Base-by-base conservation (phyloP, 2,888 invertebrate genomes). In the Biston stratarius region DNA sequence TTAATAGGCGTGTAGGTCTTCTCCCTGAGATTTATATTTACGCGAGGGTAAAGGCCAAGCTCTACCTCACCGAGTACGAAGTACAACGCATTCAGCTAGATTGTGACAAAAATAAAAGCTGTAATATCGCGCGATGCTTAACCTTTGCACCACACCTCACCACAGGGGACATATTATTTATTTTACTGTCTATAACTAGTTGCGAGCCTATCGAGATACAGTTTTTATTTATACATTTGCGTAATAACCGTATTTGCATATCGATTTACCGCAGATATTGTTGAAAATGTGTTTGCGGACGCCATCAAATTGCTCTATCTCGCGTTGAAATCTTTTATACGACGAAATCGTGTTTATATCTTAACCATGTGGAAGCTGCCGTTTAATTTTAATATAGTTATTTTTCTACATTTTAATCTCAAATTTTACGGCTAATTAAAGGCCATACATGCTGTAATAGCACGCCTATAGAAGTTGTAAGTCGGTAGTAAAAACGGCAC, bases 131-230 rank as follows among this genome's bases (percentile, higher is more conserved):
- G 0, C 0, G 10, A 51, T 56, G 44, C 60, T 52, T 49, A 48
- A 60, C 56, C 44, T 36, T 81, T 76, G 68, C 36, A 14, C 80
- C 77, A 73, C 67, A 55, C 40, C 6, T 40, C 80, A 69, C 89
- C 80, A 70, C 88, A 82, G 90, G 90, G 87, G 86, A 82, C 85
- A 79, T 77, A 81, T 82, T 84, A 88, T 89, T 89, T 90, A 90
- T 88, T 82, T 84, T 85, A 88, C 84, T 83, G 83, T 81, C 83
- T 87, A 87, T 89, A 84, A 85, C 85, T 65, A 70, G 77, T 77
- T 70, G 75, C 78, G 80, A 74, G 77, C 72, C 77, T 77, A 76
- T 79, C 75, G 73, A 72, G 77, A 79, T 76, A 77, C 72, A 70
- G 73, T 76, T 80, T 81, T 82, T 79, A 83, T 82, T 80, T 82